A percentile compares a stretch with the other conserved stretches of the same genome.
Evolutionary conservation across 1,140 invertebrate species (phyloP).

Genomic region (Procambarus clarkii): DNA sequence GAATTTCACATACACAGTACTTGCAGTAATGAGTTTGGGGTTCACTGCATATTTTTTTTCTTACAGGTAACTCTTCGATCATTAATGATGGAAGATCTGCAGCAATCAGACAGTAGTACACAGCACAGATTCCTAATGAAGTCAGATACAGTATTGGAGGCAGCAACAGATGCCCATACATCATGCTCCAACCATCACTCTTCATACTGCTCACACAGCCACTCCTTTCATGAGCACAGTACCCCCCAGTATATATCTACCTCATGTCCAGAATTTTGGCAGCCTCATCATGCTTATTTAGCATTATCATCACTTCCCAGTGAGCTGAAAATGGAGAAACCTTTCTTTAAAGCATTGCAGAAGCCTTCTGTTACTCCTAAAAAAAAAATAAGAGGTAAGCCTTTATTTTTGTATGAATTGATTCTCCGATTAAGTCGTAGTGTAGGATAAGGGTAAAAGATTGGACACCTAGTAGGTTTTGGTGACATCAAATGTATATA

Average conservation of each 20-base stretch:
- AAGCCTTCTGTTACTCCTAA: slow-evolving; percentile 38
- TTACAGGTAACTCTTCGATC: slow-evolving; percentile 85
- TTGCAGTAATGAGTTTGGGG: too few species aligned
- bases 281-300: slow-evolving; percentile 68
- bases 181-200: background rate
- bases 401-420: background rate
- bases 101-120: slow-evolving; percentile 83
- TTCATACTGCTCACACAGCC: slow-evolving; percentile 71
- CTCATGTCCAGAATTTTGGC: slow-evolving; percentile 85
- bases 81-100: slow-evolving; percentile 91
- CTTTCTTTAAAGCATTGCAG: slow-evolving; percentile 72
- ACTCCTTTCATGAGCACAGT: slow-evolving; percentile 75
- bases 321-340: slow-evolving; percentile 80
- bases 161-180: slow-evolving; percentile 2
- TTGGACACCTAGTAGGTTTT: too few species aligned
- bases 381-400: slow-evolving; percentile 47
- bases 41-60: slow-evolving; percentile 11
- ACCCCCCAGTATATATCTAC: slow-evolving; percentile 82
- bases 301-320: slow-evolving; percentile 81
- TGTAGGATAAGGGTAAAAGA: too few species aligned
- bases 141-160: slow-evolving; percentile 78
- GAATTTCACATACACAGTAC: too few species aligned
- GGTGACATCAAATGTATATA: too few species aligned
- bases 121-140: slow-evolving; percentile 88
- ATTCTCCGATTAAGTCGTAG: too few species aligned